These are phyloP conservation scores for Malurus alboscapulatus DNA, from an alignment of 2,113 vertebrate species.

Conservation along the genomic window DNA sequence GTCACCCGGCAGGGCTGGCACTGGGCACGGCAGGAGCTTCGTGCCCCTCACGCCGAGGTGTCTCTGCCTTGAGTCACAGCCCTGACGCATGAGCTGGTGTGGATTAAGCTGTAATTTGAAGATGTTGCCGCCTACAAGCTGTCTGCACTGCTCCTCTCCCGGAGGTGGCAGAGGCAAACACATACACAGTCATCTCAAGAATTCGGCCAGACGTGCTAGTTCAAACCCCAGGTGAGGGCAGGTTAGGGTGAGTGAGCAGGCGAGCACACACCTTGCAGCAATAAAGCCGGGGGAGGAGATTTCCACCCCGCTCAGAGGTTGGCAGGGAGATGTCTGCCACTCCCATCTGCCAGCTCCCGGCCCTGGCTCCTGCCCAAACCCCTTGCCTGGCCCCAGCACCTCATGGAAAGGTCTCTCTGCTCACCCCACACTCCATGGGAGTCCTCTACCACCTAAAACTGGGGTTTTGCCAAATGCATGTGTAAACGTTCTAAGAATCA, in stretches of 20 bases:
- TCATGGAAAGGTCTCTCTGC: neutral
- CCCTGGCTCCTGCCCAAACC: neutral
- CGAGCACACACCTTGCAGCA: neutral
- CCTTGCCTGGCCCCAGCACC: neutral
- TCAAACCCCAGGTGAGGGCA: neutral
- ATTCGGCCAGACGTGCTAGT: neutral
- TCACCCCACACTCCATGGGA: accelerated
- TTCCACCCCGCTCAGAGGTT: neutral
- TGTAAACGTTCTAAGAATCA: neutral
- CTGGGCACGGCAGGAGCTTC: neutral
- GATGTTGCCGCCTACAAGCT: constrained; percentile 15
- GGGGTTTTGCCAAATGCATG: neutral
- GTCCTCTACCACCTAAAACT: neutral
- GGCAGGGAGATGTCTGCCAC: neutral
- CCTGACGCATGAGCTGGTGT: constrained; percentile 12
- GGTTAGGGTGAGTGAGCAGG: neutral
- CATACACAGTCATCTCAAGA: neutral
- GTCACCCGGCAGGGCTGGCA: accelerated
- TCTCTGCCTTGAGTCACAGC: constrained; percentile 34
- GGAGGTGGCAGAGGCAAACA: constrained; percentile 42
- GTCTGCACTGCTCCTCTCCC: neutral
- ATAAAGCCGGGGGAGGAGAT: neutral
- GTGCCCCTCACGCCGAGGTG: neutral
- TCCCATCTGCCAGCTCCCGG: neutral
- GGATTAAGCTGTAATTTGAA: constrained; percentile 32